Evolutionary conservation across 2,797 vertebrate genomes (phyloP).

Genomic region (Pogoniulus pusillus): DNA sequence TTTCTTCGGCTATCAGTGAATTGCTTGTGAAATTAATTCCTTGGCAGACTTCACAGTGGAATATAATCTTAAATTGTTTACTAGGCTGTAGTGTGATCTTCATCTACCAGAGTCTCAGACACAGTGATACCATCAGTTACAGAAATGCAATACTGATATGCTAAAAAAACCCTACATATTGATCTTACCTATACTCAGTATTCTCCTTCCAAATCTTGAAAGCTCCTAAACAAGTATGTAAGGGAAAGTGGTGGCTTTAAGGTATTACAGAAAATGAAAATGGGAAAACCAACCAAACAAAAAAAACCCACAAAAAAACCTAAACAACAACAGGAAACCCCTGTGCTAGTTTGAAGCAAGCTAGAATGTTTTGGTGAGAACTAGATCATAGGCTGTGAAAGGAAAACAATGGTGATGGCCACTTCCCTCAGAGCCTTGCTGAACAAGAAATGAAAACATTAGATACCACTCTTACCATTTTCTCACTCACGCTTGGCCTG

Average conservation of each 20-base stretch:
- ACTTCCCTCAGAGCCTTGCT: too few species aligned
- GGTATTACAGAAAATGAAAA: background rate
- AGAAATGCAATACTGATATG: background rate
- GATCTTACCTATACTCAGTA: background rate
- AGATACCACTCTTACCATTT: too few species aligned
- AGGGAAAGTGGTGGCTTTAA: constrained; percentile 13
- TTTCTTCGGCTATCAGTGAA: background rate
- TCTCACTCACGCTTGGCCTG: too few species aligned
- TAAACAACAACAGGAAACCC: too few species aligned
- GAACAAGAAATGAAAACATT: too few species aligned
- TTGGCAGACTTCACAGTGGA: background rate
- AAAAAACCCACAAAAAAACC: too few species aligned
- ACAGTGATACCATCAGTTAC: background rate
- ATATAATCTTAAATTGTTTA: constrained; percentile 23
- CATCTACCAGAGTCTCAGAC: background rate
- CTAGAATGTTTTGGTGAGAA: too few species aligned
- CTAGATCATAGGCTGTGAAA: too few species aligned
- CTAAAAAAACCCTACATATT: background rate
- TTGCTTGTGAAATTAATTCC: constrained; percentile 4
- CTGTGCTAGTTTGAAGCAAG: too few species aligned
- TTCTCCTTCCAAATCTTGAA: constrained; percentile 2
- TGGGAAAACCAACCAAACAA: too few species aligned
- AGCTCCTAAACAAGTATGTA: background rate
- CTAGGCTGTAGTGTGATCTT: constrained; percentile 1
- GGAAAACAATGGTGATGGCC: too few species aligned